phyloP scores from a whole-genome alignment of 2,888 invertebrate genomes.

The Dorcus parallelipipedus region DNA sequence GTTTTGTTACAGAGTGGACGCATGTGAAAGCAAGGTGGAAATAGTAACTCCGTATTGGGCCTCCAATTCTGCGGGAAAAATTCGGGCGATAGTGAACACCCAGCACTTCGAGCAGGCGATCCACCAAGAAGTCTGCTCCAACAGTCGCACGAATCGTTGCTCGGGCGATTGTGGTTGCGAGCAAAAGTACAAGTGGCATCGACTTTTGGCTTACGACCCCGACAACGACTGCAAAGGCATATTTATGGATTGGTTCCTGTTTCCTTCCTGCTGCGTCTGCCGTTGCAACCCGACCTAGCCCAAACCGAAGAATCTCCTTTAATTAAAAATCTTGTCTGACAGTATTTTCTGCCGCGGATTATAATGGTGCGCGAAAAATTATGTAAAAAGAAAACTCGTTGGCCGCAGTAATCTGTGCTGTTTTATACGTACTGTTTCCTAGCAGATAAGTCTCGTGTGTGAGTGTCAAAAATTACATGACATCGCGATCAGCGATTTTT shows the following conservation, averaged over 20 bases:
- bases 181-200: constrained; percentile 85
- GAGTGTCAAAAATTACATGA: neutral
- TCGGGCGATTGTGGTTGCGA: constrained; percentile 86
- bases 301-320: neutral
- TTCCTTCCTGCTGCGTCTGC: constrained; percentile 92
- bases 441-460: neutral
- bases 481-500: neutral
- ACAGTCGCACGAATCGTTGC: constrained; percentile 76
- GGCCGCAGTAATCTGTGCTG: too few species aligned
- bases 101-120: constrained; percentile 94
- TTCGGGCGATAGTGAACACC: constrained; percentile 88
- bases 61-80: constrained; percentile 86
- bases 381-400: neutral
- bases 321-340: neutral
- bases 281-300: constrained; percentile 49
- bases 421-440: neutral
- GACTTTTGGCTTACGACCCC: constrained; percentile 86
- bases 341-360: neutral
- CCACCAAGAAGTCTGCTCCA: constrained; percentile 91
- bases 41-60: constrained; percentile 95
- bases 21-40: constrained; percentile 88
- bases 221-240: constrained; percentile 91
- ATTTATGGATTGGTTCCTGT: constrained; percentile 93
- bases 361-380: neutral
- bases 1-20: constrained; percentile 64